These are phyloP conservation scores for Pitta sordida DNA, from an alignment of 2,113 vertebrate species.

Conservation along the genomic window DNA sequence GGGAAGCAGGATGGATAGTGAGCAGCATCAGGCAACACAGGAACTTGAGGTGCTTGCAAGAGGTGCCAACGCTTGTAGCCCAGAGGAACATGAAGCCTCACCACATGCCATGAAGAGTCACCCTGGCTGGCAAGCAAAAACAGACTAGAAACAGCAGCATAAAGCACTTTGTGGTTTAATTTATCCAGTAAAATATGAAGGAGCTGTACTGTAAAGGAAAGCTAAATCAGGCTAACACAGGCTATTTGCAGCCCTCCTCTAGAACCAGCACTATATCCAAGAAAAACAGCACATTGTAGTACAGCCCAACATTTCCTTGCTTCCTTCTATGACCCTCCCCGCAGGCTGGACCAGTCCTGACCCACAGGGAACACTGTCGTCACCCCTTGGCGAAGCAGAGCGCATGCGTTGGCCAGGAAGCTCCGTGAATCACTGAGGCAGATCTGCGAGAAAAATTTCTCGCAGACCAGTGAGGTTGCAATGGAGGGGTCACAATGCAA, in stretches of 20 bases:
- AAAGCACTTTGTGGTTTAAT: neutral
- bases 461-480: too few relatives aligned
- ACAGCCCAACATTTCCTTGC: neutral
- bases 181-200: neutral
- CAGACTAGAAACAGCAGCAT: neutral
- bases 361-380: too few relatives aligned
- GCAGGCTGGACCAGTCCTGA: too few relatives aligned
- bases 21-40: neutral
- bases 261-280: neutral
- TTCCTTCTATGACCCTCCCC: neutral
- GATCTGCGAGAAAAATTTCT: too few relatives aligned
- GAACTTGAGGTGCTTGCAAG: neutral
- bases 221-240: neutral
- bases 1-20: neutral
- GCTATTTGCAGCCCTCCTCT: neutral
- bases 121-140: neutral
- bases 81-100: neutral
- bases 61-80: neutral
- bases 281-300: neutral
- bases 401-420: too few relatives aligned
- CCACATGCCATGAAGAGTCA: accelerated
- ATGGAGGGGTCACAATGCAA: too few relatives aligned
- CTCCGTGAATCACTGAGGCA: too few relatives aligned
- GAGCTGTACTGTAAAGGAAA: neutral
- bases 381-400: too few relatives aligned